Percentiles rank a stretch among this genome's conserved stretches.
Conservation (phyloP, 2,888 invertebrate species). For the Lysandra bellargus region DNA sequence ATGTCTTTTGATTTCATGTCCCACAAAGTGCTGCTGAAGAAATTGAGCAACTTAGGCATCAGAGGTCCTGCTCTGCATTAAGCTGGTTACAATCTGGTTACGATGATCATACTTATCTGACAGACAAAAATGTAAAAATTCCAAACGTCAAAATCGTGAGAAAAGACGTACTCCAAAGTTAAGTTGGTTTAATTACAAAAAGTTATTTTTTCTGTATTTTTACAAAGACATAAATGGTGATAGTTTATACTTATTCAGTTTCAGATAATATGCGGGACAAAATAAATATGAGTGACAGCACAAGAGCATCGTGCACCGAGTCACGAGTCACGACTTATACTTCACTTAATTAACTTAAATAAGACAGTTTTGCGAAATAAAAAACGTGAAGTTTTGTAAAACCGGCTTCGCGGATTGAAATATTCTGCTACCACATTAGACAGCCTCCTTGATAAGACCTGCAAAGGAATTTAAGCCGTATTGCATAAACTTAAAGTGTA, state of each 20-base stretch:
- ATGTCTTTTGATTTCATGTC: too few relatives aligned
- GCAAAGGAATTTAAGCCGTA: background rate
- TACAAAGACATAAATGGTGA: background rate
- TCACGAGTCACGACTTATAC: conserved; percentile 80
- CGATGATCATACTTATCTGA: too few relatives aligned
- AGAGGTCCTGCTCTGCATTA: too few relatives aligned
- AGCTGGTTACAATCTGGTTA: too few relatives aligned
- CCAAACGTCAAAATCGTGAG: too few relatives aligned
- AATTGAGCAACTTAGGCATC: too few relatives aligned
- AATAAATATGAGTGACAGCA: conserved; percentile 45
- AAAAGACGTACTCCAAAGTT: too few relatives aligned
- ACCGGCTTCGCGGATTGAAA: conserved; percentile 64
- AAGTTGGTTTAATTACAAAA: background rate
- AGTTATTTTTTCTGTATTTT: background rate
- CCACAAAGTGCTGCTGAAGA: too few relatives aligned
- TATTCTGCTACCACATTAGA: conserved; percentile 39
- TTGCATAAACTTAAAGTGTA: background rate
- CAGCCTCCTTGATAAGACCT: background rate
- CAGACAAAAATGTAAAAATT: too few relatives aligned
- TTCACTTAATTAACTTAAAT: conserved; percentile 80
- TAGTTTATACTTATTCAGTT: conserved; percentile 27
- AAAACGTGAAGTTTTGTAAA: conserved; percentile 67
- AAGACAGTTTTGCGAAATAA: conserved; percentile 74
- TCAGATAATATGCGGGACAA: conserved; percentile 32
- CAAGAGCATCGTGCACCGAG: conserved; percentile 63